Conservation (phyloP, 2,113 vertebrate species). For the Colius striatus region DNA sequence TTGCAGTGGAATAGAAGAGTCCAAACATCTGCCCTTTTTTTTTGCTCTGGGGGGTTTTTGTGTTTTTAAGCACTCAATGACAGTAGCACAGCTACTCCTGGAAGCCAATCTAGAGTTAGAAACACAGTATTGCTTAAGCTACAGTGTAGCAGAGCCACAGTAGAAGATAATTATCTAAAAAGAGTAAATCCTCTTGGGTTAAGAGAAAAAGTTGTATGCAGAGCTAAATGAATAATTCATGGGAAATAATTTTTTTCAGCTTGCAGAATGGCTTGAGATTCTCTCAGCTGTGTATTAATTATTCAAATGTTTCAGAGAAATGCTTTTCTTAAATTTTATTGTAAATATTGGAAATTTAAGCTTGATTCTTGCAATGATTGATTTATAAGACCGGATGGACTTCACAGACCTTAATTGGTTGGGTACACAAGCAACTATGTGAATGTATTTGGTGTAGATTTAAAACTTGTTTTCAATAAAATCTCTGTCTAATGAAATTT, state of each 20-base stretch:
- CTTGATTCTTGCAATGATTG: background rate
- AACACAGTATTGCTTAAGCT: background rate
- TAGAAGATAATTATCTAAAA: conserved; percentile 48
- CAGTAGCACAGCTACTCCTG: background rate
- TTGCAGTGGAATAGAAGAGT: rapidly evolving
- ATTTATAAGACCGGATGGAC: background rate
- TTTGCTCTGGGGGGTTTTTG: background rate
- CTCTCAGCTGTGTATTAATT: conserved; percentile 47
- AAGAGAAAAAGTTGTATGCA: conserved; percentile 14
- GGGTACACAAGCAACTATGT: background rate
- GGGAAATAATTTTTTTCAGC: background rate
- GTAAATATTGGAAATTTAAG: conserved; percentile 17
- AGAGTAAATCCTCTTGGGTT: conserved; percentile 49
- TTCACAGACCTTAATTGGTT: background rate
- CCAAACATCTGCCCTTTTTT: background rate
- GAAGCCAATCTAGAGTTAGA: background rate
- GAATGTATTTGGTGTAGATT: background rate
- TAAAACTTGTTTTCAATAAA: background rate
- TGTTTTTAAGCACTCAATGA: background rate
- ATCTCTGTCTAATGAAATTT: conserved; percentile 6
- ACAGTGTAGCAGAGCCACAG: background rate
- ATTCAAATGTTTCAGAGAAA: conserved; percentile 52
- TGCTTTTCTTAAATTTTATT: conserved; percentile 1
- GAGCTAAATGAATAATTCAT: conserved; percentile 55
- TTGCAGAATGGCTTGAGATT: conserved; percentile 23